A percentile compares a stretch with the other conserved stretches of the same genome.
These are phyloP conservation scores for Vidua chalybeata DNA, from an alignment of 2,113 vertebrate species.

Conservation along the genomic window DNA sequence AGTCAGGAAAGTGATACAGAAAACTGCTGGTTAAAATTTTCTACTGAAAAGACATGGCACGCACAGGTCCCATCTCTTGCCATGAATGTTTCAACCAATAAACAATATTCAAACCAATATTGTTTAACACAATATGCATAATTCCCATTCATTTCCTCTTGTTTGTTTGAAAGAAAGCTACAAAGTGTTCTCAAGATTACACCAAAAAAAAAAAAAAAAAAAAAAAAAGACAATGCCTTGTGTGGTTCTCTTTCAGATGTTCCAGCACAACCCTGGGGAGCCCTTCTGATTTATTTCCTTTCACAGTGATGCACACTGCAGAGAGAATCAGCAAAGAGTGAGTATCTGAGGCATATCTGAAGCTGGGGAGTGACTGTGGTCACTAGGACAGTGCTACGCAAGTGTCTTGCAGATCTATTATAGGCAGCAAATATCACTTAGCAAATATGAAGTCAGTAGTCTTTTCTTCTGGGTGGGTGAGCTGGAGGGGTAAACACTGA, in stretches of 20 bases:
- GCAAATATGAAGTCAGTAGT: neutral
- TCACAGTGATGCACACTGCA: neutral
- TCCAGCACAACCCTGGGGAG: neutral
- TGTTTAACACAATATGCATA: neutral
- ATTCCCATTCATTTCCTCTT: neutral
- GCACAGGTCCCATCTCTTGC: neutral
- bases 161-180: neutral
- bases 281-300: neutral
- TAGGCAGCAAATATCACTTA: neutral
- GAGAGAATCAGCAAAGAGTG: neutral
- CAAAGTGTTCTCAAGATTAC: neutral
- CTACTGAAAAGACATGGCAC: neutral
- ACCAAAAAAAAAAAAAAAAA: neutral
- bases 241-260: neutral
- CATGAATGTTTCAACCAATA: neutral
- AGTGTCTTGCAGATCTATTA: neutral
- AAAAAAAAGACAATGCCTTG: neutral
- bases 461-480: neutral
- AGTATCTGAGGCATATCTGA: neutral
- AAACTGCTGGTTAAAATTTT: neutral
- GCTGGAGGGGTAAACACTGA: neutral
- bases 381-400: neutral
- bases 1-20: neutral
- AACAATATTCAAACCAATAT: neutral
- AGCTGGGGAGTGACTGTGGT: neutral